Percentiles rank a stretch among this genome's conserved stretches.
Conservation (phyloP, 92 coral and sea anemone species). For the Epizoanthus ramosus region DNA sequence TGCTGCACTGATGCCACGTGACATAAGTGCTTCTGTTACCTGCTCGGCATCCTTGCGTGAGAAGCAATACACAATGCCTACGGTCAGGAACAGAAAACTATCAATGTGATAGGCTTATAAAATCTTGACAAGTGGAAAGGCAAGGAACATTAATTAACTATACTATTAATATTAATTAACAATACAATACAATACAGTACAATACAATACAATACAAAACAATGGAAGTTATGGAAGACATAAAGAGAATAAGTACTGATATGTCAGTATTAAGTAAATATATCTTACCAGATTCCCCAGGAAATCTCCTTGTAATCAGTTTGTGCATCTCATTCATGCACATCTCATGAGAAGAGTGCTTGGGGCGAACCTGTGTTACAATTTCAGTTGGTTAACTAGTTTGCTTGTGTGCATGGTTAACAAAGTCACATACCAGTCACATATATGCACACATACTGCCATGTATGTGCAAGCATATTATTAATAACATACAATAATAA, state of each 20-base stretch:
- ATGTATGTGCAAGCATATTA: too few species aligned
- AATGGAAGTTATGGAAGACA: too few species aligned
- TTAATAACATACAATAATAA: too few species aligned
- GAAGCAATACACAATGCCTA: conserved; percentile 91
- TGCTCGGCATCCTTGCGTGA: conserved; percentile 88
- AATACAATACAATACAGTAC: too few species aligned
- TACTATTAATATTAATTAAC: too few species aligned
- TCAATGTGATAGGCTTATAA: neutral
- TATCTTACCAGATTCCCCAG: conserved; percentile 80
- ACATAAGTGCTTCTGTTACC: conserved; percentile 65
- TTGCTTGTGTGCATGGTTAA: neutral
- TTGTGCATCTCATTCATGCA: conserved; percentile 70
- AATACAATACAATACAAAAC: too few species aligned
- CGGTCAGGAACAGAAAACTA: too few species aligned
- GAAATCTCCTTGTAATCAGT: conserved; percentile 67
- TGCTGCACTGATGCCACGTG: conserved; percentile 78
- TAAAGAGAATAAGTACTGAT: too few species aligned
- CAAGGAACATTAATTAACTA: neutral
- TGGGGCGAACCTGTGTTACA: conserved; percentile 58
- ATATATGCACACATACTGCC: too few species aligned
- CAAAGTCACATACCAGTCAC: too few species aligned
- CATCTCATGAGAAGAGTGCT: conserved; percentile 71
- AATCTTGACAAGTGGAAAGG: neutral
- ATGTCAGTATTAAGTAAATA: too few species aligned
- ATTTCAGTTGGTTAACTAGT: neutral